Evolutionary conservation across 2,888 invertebrate genomes (phyloP).

Genomic region (Nyleta sp.): DNA sequence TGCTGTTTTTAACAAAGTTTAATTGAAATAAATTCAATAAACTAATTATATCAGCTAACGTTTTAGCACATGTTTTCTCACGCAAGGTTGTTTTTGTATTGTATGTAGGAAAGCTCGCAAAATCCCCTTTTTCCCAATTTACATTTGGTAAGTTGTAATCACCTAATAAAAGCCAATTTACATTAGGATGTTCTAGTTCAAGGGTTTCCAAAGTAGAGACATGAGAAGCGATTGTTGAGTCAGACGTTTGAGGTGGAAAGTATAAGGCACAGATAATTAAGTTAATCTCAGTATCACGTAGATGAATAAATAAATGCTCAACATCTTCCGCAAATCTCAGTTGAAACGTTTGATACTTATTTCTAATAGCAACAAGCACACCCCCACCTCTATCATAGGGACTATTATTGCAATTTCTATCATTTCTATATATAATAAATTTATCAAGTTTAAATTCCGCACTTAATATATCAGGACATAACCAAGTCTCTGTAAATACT

Average conservation of each 20-base stretch:
- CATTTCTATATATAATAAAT: conserved; percentile 11
- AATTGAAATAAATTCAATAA: conserved; percentile 25
- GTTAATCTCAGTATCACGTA: background rate
- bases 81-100: background rate
- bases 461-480: conserved; percentile 1
- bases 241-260: background rate
- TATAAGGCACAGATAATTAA: conserved; percentile 1
- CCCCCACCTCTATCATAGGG: background rate
- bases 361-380: conserved; percentile 16
- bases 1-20: background rate
- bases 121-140: background rate
- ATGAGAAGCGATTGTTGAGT: background rate
- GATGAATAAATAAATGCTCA: conserved; percentile 24
- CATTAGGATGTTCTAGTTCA: background rate
- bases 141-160: conserved; percentile 34
- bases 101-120: background rate
- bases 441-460: conserved; percentile 1
- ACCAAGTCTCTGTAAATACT: conserved; percentile 19
- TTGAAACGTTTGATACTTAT: background rate
- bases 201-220: conserved; percentile 12
- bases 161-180: conserved; percentile 14
- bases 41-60: conserved; percentile 4
- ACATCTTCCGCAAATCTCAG: background rate
- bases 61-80: background rate
- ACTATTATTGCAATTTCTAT: conserved; percentile 12